Conservation (phyloP, 2,797 vertebrate species). For the Spinus olivaceus region DNA sequence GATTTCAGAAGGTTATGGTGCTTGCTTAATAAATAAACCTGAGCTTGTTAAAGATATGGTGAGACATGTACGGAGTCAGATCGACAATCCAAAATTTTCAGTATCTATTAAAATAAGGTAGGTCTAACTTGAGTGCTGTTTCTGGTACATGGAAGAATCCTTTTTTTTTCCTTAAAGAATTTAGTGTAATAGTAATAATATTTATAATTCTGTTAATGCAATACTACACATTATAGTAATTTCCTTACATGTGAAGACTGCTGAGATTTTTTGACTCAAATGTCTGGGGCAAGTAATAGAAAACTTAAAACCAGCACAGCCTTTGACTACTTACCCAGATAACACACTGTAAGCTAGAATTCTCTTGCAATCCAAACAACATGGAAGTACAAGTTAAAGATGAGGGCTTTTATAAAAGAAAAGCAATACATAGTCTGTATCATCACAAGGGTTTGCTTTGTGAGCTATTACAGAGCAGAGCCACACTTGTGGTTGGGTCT, state of each 20-base stretch:
- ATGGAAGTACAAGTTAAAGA: not conserved
- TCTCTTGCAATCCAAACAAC: not conserved
- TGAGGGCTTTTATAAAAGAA: not conserved
- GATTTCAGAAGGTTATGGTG: conserved; percentile 91
- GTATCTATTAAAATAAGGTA: conserved; percentile 97
- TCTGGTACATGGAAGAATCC: not conserved
- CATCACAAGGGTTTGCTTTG: not conserved
- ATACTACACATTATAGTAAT: not conserved
- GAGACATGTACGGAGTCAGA: conserved; percentile 86
- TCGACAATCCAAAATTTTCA: conserved; percentile 86
- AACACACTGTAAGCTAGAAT: not conserved
- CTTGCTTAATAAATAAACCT: conserved; percentile 95
- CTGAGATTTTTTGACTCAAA: not conserved
- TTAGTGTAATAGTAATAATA: not conserved
- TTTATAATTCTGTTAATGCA: not conserved
- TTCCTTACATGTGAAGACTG: not conserved
- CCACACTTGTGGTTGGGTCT: not conserved
- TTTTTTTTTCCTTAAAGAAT: not conserved
- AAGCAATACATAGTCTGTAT: not conserved
- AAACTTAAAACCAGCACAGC: not conserved
- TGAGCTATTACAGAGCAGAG: not conserved
- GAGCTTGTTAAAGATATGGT: conserved; percentile 95
- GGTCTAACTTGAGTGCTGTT: not conserved
- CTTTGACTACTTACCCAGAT: not conserved
- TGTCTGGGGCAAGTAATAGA: not conserved